phyloP scores from a whole-genome alignment of 2,888 invertebrate species.

The Drosophila cognata region DNA sequence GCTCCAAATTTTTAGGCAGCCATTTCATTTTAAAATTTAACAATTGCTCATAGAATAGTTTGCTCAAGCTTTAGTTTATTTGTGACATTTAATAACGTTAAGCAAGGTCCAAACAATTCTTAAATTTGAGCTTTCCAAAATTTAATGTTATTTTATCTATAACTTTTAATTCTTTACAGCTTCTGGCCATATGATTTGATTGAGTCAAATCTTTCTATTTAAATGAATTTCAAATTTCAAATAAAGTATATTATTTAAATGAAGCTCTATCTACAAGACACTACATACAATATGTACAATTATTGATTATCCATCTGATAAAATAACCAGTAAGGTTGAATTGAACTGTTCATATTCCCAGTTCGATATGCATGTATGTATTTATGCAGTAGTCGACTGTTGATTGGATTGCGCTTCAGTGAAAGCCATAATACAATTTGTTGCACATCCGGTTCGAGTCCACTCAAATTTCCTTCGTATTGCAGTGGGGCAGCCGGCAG shows the following conservation, averaged over 20 bases:
- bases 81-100: neutral
- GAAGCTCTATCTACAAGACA: neutral
- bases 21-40: neutral
- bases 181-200: neutral
- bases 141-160: neutral
- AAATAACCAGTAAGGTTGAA: conserved; percentile 1
- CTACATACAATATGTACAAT: neutral
- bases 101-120: neutral
- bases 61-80: too few relatives aligned
- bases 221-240: neutral
- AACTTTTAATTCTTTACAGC: too few relatives aligned
- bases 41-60: neutral
- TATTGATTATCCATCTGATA: conserved; percentile 21
- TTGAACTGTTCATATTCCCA: conserved; percentile 9
- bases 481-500: neutral
- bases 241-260: neutral
- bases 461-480: conserved; percentile 40
- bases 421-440: conserved; percentile 43
- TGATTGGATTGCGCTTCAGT: conserved; percentile 34
- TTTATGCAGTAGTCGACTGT: conserved; percentile 7
- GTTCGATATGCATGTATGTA: neutral
- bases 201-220: neutral
- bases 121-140: neutral
- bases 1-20: neutral
- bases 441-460: conserved; percentile 39